These are phyloP conservation scores for Myotis daubentonii DNA, from an alignment of 2,797 vertebrate species.

Conservation along the genomic window DNA sequence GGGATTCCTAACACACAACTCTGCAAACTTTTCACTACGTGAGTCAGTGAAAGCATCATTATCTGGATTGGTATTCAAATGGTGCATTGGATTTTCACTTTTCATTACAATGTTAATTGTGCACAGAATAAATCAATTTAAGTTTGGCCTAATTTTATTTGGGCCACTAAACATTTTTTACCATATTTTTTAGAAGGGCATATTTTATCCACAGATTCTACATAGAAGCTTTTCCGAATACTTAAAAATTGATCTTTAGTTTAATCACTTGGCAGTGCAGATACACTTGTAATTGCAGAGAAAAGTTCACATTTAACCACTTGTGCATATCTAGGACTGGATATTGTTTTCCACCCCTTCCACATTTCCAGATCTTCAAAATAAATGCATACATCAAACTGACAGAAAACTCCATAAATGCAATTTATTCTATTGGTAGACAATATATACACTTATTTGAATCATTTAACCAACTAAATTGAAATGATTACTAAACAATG, in stretches of 20 bases:
- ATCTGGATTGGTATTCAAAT: slow-evolving; percentile 9
- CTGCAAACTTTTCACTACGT: neutral
- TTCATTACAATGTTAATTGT: slow-evolving; percentile 30
- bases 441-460: neutral
- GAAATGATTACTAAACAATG: neutral
- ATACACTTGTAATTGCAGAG: neutral
- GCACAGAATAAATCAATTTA: neutral
- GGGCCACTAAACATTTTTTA: neutral
- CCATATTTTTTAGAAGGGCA: neutral
- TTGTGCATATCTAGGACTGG: neutral
- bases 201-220: neutral
- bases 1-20: neutral
- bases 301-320: neutral
- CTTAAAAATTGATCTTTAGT: neutral
- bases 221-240: neutral
- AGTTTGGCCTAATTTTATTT: slow-evolving; percentile 35
- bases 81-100: neutral
- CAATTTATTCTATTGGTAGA: neutral
- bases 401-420: neutral
- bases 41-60: neutral
- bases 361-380: slow-evolving; percentile 14
- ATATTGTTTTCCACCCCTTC: neutral
- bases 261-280: neutral
- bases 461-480: neutral
- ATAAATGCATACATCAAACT: neutral